These are phyloP conservation scores for Nerophis ophidion DNA, from an alignment of 2,113 vertebrate species.

Conservation along the genomic window DNA sequence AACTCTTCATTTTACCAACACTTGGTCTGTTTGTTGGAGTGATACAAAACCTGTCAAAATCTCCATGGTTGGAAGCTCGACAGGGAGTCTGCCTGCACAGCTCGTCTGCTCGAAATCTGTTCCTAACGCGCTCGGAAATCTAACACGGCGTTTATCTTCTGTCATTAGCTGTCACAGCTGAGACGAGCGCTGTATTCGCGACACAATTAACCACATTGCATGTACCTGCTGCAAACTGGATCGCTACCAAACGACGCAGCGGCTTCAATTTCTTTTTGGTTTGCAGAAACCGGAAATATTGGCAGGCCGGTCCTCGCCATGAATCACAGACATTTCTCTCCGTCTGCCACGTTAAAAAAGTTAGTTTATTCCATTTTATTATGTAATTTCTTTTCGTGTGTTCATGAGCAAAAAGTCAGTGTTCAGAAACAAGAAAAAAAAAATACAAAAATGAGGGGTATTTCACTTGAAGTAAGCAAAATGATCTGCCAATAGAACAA, in stretches of 20 bases:
- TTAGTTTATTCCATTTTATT: conserved; percentile 24
- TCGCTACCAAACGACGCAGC: not conserved
- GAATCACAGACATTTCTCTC: conserved; percentile 48
- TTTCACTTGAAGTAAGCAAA: no score
- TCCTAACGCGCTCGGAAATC: conserved; percentile 12
- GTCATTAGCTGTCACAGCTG: not conserved
- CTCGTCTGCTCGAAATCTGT: conserved; percentile 28
- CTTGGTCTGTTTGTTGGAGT: conserved; percentile 26
- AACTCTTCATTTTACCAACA: conserved; percentile 1
- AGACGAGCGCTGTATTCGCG: not conserved
- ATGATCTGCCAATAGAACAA: no score
- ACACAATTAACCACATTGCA: not conserved
- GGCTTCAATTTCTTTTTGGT: not conserved
- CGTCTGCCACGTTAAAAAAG: conserved; percentile 20
- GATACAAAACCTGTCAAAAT: conserved; percentile 44
- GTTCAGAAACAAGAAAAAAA: no score
- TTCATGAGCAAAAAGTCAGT: no score
- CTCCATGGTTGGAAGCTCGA: conserved; percentile 22
- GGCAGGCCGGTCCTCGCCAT: conserved; percentile 32
- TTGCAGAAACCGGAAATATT: conserved; percentile 15
- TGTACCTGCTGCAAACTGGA: not conserved
- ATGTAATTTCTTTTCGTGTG: conserved; percentile 37
- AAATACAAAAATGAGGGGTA: no score
- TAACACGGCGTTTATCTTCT: not conserved
- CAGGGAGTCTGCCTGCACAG: conserved; percentile 34